Conservation (phyloP, 2,797 vertebrate species). For the Fistularia tabacaria region DNA sequence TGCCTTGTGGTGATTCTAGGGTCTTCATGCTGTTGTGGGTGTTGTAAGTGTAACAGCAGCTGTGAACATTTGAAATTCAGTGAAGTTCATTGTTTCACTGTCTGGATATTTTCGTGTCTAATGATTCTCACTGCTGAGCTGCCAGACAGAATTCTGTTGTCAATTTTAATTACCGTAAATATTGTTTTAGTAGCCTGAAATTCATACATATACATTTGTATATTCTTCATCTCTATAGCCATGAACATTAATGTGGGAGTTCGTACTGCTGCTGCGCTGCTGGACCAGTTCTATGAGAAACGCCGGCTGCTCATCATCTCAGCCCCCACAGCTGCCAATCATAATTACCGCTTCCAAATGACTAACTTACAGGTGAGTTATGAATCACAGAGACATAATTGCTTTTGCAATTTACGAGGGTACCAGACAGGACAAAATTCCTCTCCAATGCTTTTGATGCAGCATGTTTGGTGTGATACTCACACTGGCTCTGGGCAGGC, state of each 20-base stretch:
- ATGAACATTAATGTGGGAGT: conserved; percentile 95
- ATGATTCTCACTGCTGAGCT: too few relatives aligned
- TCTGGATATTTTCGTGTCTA: too few relatives aligned
- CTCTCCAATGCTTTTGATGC: not conserved
- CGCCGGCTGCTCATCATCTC: conserved; percentile 91
- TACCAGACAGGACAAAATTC: not conserved
- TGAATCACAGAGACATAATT: conserved; percentile 4
- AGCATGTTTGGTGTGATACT: conserved; percentile 6
- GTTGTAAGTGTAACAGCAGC: too few relatives aligned
- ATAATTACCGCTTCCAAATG: conserved; percentile 94
- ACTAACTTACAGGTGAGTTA: conserved; percentile 89
- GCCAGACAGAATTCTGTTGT: too few relatives aligned
- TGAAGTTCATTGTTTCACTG: too few relatives aligned
- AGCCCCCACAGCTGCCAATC: conserved; percentile 90
- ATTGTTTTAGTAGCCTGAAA: too few relatives aligned
- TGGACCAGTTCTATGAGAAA: conserved; percentile 99
- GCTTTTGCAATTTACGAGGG: not conserved
- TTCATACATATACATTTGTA: not conserved
- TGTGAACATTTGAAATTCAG: too few relatives aligned
- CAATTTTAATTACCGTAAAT: too few relatives aligned
- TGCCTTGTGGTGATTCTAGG: too few relatives aligned
- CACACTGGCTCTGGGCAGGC: conserved; percentile 37
- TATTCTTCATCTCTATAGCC: conserved; percentile 69
- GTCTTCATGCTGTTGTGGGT: too few relatives aligned
- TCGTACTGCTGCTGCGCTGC: conserved; percentile 85